Evolutionary conservation across 1,140 invertebrate genomes (phyloP).

Genomic region (Anoplolepis gracilipes): DNA sequence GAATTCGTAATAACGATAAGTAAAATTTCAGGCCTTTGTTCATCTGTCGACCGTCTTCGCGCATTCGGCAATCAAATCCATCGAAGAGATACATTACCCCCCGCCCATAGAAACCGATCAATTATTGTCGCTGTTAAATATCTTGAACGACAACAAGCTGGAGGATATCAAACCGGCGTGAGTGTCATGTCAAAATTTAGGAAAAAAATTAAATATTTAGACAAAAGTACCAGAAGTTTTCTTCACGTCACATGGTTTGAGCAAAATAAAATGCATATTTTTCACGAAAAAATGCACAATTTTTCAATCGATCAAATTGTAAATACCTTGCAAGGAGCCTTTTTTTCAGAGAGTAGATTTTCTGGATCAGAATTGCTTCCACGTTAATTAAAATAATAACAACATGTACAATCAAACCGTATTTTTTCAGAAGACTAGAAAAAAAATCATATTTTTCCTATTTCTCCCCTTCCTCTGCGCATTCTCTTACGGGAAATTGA

Average conservation of each 20-base stretch:
- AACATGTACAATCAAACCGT: too few relatives aligned
- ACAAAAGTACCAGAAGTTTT: not conserved
- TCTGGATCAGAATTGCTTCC: too few relatives aligned
- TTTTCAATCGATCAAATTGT: not conserved
- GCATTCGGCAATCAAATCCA: constrained; percentile 87
- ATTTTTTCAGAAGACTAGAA: not conserved
- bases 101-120: constrained; percentile 83
- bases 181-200: constrained; percentile 59
- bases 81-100: constrained; percentile 88
- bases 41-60: constrained; percentile 91
- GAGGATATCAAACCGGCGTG: constrained; percentile 82
- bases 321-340: too few relatives aligned
- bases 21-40: constrained; percentile 77
- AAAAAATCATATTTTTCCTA: too few relatives aligned
- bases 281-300: not conserved
- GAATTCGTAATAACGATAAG: not conserved
- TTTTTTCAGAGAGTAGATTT: too few relatives aligned
- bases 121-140: constrained; percentile 81
- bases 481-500: not conserved
- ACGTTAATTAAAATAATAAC: too few relatives aligned
- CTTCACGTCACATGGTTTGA: not conserved
- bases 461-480: not conserved
- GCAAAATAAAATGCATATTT: not conserved
- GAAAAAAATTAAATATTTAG: not conserved
- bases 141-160: constrained; percentile 81